These are phyloP conservation scores for Microplitis mediator DNA, from an alignment of 1,140 invertebrate species.

Conservation along the genomic window DNA sequence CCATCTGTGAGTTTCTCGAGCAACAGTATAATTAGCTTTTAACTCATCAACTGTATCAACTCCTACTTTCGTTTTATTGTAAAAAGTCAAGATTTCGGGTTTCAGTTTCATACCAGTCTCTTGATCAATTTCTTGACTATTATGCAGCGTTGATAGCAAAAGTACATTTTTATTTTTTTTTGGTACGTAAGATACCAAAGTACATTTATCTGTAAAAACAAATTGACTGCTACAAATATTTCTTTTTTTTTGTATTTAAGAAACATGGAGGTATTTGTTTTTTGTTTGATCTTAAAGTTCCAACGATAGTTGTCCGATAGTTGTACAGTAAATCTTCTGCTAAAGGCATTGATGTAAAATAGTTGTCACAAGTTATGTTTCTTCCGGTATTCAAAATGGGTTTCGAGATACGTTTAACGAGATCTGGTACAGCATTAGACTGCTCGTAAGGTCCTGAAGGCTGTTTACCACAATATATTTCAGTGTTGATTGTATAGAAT, in stretches of 20 bases:
- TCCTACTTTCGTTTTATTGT: conserved; percentile 31
- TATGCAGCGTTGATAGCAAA: conserved; percentile 46
- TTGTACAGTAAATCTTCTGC: conserved; percentile 42
- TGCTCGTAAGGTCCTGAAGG: conserved; percentile 34
- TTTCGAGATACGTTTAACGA: conserved; percentile 40
- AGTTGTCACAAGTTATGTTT: conserved; percentile 54
- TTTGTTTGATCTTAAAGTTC: conserved; percentile 51
- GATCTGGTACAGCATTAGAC: conserved; percentile 32
- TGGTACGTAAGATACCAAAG: conserved; percentile 49
- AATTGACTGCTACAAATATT: conserved; percentile 30
- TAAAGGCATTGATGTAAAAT: conserved; percentile 48
- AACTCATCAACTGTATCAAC: not conserved
- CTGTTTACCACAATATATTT: conserved; percentile 57
- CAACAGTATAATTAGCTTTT: not conserved
- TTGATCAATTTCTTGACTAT: conserved; percentile 42
- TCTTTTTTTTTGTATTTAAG: conserved; percentile 32
- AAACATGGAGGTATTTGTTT: conserved; percentile 50
- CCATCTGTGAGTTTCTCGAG: not conserved
- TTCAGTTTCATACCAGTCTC: conserved; percentile 35
- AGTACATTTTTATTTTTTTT: conserved; percentile 47
- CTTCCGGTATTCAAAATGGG: conserved; percentile 37
- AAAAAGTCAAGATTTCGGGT: conserved; percentile 45
- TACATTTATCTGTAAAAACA: conserved; percentile 41
- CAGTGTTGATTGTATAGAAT: conserved; percentile 61
- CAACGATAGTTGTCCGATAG: conserved; percentile 47